Evolutionary conservation across 1,140 invertebrate species (phyloP), one percentile per base, ranked within the genome.

Genomic region (Drepana arcuata): DNA sequence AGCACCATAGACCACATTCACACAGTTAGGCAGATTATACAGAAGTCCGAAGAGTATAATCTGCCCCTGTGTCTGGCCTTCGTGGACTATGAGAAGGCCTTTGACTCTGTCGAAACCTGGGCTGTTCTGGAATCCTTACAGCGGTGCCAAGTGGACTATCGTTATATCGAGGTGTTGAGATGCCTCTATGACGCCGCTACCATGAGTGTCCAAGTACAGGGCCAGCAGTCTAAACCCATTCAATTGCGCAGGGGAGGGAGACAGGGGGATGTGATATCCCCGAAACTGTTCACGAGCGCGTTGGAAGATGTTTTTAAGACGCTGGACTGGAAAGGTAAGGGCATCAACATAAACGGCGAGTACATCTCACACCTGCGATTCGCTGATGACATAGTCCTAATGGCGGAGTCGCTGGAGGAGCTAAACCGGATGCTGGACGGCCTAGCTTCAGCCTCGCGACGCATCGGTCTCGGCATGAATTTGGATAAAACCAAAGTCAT

Each of bases 31-130:
- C 42, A 46, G 31, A 24, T 45, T 44, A 35, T 44, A 45, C 36
- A 49, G 13, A 42, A 53, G 18, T 44, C 35, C 12, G 46, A 41
- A 23, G 37, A 52, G 31, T 59, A 54, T 38, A 48, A 50, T 34
- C 21, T 5, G 33, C 41, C 24, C 0, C 38, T 50, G 1, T 42
- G 36, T 14, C 14, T 41, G 16, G 45, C 48, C 6, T 49, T 48
- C 41, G 51, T 46, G 26, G 36, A 60, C 43, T 59, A 42, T 25
- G 44, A 59, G 31, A 45, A 48, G 33, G 45, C 41, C 16, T 52
- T 55, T 29, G 42, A 54, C 31, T 52, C 42, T 6, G 32, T 48
- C 23, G 44, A 48, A 13, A 37, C 9, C 14, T 48, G 31, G 26
- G 32, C 39, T 13, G 32, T 50, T 0, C 32, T 47, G 14, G 12